Base-by-base conservation (phyloP, 2,888 invertebrate genomes). In the Conus canariensis region DNA sequence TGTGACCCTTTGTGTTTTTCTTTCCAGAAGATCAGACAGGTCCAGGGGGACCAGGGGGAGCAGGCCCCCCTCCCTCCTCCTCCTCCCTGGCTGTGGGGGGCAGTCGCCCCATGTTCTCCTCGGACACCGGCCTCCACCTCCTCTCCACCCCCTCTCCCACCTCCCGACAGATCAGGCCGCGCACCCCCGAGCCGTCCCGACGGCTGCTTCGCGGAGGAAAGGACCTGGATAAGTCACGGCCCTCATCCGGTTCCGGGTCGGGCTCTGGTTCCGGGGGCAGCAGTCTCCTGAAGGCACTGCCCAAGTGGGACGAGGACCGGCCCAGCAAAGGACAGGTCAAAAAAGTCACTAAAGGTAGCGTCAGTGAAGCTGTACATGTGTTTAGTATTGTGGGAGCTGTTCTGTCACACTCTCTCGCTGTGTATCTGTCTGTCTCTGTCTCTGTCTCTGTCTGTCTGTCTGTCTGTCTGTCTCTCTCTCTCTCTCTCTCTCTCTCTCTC, bases 231-330 rank as follows among this genome's bases (percentile, higher is more conserved):
- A 82, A 82, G 82, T 16, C 82, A 8, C 45, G 82, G 56, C 16
- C 45, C 25, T 7, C 77, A 45, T 9, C 30, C 6, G 30, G 9
- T 30, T 82, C 82, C 82, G 25, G 16, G 25, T 25, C 25, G 25
- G 9, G 25, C 10, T 77, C 30, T 25, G 77, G 77, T 9, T 25
- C 25, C 25, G 77, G 25, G 25, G 77, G 77, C 70, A 8, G 22
- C 70, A 22, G 16, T 8, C 77, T 77, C 10, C 19, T 82, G 56
- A 82, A 5, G 56, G 56, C 82, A 1, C 82, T 82, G 82, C 82
- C 82, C 82, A 82, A 82, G 82, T 82, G 82, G 82, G 82, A 82
- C 7, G 82, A 82, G 82, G 82, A 82, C 16, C 14, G 45, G 45
- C 56, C 16, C 16, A 16, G 56, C 7, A 82, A 56, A 56, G 82